Evolutionary conservation across 35 echinoderm and acorn worm species (phyloP).

Genomic region (Apostichopus californicus): DNA sequence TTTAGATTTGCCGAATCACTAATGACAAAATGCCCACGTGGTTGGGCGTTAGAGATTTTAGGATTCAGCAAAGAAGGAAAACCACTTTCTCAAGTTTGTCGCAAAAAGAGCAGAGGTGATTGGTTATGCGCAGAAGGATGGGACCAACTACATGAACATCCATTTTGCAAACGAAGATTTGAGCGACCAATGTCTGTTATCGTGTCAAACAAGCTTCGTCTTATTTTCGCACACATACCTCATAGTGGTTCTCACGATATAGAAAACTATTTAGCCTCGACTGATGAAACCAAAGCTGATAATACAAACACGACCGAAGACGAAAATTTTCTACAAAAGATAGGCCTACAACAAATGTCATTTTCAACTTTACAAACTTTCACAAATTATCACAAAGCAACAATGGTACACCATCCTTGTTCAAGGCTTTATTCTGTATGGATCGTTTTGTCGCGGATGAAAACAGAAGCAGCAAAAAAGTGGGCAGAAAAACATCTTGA

Average conservation of each 20-base stretch:
- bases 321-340: not conserved
- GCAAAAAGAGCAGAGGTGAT: not conserved
- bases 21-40: not conserved
- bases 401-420: constrained; percentile 21
- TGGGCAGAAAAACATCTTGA: not conserved
- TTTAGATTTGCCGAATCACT: not conserved
- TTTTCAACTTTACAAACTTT: not conserved
- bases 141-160: not conserved
- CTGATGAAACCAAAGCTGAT: not conserved
- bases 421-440: not conserved
- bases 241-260: not conserved
- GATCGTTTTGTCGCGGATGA: no score
- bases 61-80: not conserved
- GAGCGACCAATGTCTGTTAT: not conserved
- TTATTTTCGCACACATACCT: not conserved
- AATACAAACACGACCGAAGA: not conserved
- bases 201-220: not conserved
- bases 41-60: not conserved
- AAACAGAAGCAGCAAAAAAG: not conserved
- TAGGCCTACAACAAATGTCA: not conserved
- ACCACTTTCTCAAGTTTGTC: not conserved
- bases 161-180: not conserved
- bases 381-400: not conserved
- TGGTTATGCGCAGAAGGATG: constrained; percentile 20
- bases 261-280: not conserved